These are phyloP conservation scores for Brachyptera putata DNA, from an alignment of 2,888 invertebrate species.

Conservation along the genomic window DNA sequence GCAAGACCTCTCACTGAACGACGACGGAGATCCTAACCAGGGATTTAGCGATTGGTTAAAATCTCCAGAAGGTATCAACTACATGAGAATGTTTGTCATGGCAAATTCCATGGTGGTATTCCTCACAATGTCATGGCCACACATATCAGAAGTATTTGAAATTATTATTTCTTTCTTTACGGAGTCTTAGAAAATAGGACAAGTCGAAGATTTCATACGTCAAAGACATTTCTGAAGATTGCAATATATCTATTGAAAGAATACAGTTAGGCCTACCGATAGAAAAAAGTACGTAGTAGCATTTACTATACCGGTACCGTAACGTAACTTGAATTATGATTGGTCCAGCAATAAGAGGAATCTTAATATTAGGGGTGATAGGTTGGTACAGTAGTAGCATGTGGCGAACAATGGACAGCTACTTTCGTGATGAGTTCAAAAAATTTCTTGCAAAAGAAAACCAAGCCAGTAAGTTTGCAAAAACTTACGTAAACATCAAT, in stretches of 20 bases:
- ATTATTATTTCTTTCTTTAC: slow-evolving; percentile 45
- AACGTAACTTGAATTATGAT: slow-evolving; percentile 25
- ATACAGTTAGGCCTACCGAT: too few relatives aligned
- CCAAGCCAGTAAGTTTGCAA: neutral
- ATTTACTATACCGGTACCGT: too few relatives aligned
- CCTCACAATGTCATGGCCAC: slow-evolving; percentile 69
- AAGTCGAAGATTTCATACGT: neutral
- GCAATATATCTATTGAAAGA: too few relatives aligned
- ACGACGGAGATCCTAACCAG: slow-evolving; percentile 26
- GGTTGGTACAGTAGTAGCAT: slow-evolving; percentile 67
- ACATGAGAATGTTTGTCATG: slow-evolving; percentile 76
- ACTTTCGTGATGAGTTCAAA: slow-evolving; percentile 68
- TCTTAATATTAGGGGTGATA: slow-evolving; percentile 63
- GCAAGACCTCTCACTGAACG: neutral
- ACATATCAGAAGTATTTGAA: slow-evolving; percentile 56
- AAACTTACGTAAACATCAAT: too few relatives aligned
- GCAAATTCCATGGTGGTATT: slow-evolving; percentile 70
- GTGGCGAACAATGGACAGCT: slow-evolving; percentile 68
- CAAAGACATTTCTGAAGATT: too few relatives aligned
- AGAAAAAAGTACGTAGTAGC: too few relatives aligned
- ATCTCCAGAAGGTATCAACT: slow-evolving; percentile 63
- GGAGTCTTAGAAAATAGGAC: slow-evolving; percentile 39
- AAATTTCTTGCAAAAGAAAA: slow-evolving; percentile 52
- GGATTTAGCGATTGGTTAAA: slow-evolving; percentile 35
- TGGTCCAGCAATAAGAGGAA: slow-evolving; percentile 49